Percentiles rank a stretch among this genome's conserved stretches.
Conservation (phyloP, 2,113 vertebrate genomes). For the Malurus cyaneus region DNA sequence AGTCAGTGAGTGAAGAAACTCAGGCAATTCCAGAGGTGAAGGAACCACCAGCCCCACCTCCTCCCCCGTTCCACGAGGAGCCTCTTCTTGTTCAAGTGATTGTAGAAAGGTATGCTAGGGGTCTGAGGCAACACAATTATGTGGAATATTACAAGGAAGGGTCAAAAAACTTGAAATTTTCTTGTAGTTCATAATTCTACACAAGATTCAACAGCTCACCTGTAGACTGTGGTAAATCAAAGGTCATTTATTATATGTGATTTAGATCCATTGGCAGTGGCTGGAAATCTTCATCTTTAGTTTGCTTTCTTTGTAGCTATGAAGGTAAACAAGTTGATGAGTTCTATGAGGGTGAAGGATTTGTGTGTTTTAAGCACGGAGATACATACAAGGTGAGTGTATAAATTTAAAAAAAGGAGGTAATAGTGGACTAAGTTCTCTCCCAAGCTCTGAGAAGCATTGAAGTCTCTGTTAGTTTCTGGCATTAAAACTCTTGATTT, state of each 20-base stretch:
- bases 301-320: constrained; percentile 74
- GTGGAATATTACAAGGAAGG: background rate
- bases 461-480: background rate
- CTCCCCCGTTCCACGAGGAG: constrained; percentile 18
- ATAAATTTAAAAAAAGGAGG: background rate
- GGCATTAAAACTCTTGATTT: background rate
- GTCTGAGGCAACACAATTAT: background rate
- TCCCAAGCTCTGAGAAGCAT: background rate
- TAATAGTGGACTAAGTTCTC: background rate
- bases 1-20: background rate
- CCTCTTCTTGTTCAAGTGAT: constrained; percentile 65
- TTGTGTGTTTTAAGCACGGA: constrained; percentile 82
- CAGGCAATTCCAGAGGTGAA: background rate
- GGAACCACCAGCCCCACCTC: background rate
- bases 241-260: background rate
- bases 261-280: background rate
- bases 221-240: background rate
- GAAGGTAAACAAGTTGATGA: constrained; percentile 78
- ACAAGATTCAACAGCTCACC: background rate
- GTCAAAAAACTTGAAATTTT: background rate
- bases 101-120: constrained; percentile 73
- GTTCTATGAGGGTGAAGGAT: constrained; percentile 81
- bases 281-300: background rate
- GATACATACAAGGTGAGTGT: constrained; percentile 80
- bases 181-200: background rate